Evolutionary conservation across 2,888 invertebrate species (phyloP).

Genomic region (Drymonia ruficornis): DNA sequence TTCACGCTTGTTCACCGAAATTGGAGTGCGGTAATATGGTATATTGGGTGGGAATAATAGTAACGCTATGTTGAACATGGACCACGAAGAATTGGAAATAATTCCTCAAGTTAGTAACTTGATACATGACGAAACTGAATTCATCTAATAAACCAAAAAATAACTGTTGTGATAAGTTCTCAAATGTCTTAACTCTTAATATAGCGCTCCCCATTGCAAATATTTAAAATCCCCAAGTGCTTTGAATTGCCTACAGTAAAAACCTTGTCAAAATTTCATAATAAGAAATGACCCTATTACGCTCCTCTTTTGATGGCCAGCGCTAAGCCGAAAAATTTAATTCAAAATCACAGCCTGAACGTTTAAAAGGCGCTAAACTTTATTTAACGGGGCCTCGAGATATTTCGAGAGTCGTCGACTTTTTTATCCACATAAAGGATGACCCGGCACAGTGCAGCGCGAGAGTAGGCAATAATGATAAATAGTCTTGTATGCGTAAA

Average conservation of each 20-base stretch:
- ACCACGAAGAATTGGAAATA: not conserved
- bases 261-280: too few relatives aligned
- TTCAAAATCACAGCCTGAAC: conserved; percentile 48
- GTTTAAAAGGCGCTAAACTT: conserved; percentile 54
- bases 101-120: too few relatives aligned
- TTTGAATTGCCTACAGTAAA: too few relatives aligned
- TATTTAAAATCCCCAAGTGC: too few relatives aligned
- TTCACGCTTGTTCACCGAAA: not conserved
- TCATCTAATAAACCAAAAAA: too few relatives aligned
- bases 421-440: conserved; percentile 59
- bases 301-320: too few relatives aligned
- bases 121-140: too few relatives aligned
- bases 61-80: not conserved
- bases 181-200: too few relatives aligned
- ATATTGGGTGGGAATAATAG: not conserved
- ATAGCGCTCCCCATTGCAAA: too few relatives aligned
- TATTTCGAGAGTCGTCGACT: conserved; percentile 43
- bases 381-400: conserved; percentile 57
- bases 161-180: too few relatives aligned
- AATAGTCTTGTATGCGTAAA: conserved; percentile 2
- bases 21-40: not conserved
- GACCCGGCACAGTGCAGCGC: conserved; percentile 36
- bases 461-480: conserved; percentile 27
- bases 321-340: conserved; percentile 54
- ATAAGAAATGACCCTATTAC: too few relatives aligned